phyloP scores from a whole-genome alignment of 2,888 invertebrate genomes.

The Hyposoter dolosus region DNA sequence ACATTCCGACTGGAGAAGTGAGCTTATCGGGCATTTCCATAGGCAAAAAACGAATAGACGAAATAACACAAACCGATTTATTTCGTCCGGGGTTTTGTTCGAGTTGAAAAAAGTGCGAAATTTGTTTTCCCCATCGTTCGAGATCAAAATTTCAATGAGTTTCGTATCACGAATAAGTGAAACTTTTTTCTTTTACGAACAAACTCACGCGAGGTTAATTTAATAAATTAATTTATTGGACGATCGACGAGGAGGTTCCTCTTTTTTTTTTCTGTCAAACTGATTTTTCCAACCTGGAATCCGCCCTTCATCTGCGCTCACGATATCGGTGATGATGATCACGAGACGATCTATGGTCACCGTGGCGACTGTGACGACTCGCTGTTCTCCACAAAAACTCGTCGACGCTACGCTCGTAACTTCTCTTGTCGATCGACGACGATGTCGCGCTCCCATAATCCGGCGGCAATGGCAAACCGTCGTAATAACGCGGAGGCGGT shows the following conservation, averaged over 20 bases:
- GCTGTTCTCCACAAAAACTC: constrained; percentile 94
- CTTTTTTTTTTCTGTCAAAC: constrained; percentile 14
- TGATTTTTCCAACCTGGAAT: neutral
- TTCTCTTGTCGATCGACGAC: constrained; percentile 89
- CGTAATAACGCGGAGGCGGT: constrained; percentile 89
- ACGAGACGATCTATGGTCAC: constrained; percentile 86
- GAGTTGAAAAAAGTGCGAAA: neutral
- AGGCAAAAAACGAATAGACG: neutral
- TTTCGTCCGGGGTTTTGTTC: neutral
- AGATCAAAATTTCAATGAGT: constrained; percentile 8
- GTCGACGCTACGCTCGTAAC: constrained; percentile 95
- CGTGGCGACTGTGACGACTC: constrained; percentile 87
- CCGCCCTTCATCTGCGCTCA: constrained; percentile 86
- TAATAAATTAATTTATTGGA: constrained; percentile 62
- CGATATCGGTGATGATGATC: constrained; percentile 88
- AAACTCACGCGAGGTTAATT: constrained; percentile 1
- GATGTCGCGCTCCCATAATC: constrained; percentile 89
- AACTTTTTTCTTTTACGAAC: neutral
- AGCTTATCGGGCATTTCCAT: neutral
- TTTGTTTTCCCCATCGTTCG: neutral
- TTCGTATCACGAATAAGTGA: neutral
- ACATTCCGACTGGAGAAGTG: neutral
- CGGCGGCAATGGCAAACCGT: constrained; percentile 89
- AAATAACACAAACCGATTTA: neutral
- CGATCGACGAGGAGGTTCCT: constrained; percentile 35